Evolutionary conservation across 2,113 vertebrate genomes (phyloP).

Genomic region (Myiopsitta monachus): DNA sequence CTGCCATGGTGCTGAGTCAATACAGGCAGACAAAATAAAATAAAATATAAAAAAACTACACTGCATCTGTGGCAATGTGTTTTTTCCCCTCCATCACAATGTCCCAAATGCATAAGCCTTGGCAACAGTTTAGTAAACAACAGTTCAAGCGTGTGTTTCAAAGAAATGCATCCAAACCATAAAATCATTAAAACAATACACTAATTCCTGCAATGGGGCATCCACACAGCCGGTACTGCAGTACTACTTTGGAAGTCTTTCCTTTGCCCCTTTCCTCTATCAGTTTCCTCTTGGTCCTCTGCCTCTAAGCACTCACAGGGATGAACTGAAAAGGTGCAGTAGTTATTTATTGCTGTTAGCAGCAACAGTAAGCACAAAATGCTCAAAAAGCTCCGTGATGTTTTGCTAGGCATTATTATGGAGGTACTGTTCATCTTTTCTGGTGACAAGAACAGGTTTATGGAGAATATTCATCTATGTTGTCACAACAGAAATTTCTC

Average conservation of each 20-base stretch:
- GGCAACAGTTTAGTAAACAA: slow-evolving; percentile 33
- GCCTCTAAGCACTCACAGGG: neutral
- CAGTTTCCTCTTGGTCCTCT: neutral
- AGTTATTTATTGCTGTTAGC: neutral
- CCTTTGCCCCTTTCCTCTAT: neutral
- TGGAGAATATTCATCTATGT: neutral
- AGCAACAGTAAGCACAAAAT: neutral
- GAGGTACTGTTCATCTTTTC: neutral
- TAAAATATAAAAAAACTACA: slow-evolving; percentile 31
- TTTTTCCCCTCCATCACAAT: slow-evolving; percentile 17
- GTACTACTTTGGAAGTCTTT: neutral
- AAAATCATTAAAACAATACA: neutral
- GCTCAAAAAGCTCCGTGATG: neutral
- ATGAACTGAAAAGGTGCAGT: neutral
- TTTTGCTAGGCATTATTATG: neutral
- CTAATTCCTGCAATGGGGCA: slow-evolving; percentile 26
- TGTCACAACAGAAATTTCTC: neutral
- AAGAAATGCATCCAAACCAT: slow-evolving; percentile 45
- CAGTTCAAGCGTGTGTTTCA: neutral
- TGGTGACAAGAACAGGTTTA: neutral
- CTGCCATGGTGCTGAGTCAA: slow-evolving; percentile 68
- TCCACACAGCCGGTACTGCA: neutral
- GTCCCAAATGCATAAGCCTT: neutral
- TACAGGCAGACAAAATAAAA: slow-evolving; percentile 61
- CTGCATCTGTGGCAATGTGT: slow-evolving; percentile 57